phyloP scores from a whole-genome alignment of 2,113 vertebrate species.

The Sinosuthora webbiana region DNA sequence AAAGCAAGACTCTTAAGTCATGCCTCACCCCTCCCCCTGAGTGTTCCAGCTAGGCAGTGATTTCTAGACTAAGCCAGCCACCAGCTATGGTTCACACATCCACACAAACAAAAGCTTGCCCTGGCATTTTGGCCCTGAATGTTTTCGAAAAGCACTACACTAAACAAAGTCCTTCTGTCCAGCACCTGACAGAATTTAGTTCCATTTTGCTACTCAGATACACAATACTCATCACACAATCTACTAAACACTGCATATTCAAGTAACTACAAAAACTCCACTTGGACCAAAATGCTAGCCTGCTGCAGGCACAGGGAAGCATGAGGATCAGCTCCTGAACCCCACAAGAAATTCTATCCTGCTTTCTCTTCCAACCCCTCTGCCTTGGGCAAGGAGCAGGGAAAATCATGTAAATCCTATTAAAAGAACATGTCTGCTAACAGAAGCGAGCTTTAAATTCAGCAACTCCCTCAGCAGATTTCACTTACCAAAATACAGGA shows the following conservation, averaged over 20 bases:
- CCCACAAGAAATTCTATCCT: background rate
- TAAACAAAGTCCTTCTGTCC: background rate
- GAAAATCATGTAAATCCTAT: background rate
- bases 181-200: background rate
- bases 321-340: background rate
- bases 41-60: background rate
- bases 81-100: background rate
- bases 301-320: background rate
- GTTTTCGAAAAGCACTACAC: background rate
- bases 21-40: accelerated
- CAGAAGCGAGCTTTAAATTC: background rate
- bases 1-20: background rate
- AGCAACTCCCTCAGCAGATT: background rate
- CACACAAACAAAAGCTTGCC: background rate
- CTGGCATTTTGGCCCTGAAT: background rate
- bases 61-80: background rate
- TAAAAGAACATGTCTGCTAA: background rate
- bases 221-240: background rate
- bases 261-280: background rate
- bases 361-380: background rate
- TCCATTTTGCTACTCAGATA: background rate
- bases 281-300: background rate
- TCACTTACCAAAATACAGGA: background rate
- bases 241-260: background rate
- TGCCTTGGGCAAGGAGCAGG: background rate